Evolutionary conservation across 2,113 vertebrate genomes (phyloP).

Genomic region (Boleophthalmus pectinirostris): DNA sequence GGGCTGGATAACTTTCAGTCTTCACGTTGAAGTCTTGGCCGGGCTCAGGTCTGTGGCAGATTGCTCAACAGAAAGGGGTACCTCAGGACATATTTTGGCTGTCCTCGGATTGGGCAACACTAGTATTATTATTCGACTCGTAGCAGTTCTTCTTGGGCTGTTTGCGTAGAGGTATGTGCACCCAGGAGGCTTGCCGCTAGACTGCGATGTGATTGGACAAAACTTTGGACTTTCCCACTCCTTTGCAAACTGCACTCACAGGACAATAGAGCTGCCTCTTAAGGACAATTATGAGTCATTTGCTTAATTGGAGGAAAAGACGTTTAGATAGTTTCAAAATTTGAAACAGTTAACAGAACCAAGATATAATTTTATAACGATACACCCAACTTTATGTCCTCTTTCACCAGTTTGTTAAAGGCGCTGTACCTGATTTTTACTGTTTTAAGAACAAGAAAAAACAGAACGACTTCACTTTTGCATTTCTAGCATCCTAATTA

Average conservation of each 20-base stretch:
- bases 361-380: background rate
- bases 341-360: too few relatives aligned
- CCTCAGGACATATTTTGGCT: slow-evolving; percentile 34
- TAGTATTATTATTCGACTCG: slow-evolving; percentile 47
- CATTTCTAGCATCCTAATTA: too few relatives aligned
- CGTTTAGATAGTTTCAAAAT: background rate
- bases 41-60: slow-evolving; percentile 43
- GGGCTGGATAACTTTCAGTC: slow-evolving; percentile 44
- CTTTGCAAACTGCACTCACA: background rate
- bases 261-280: slow-evolving; percentile 4
- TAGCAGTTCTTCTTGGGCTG: slow-evolving; percentile 42
- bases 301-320: background rate
- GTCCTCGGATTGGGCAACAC: slow-evolving; percentile 30
- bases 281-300: background rate
- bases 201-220: slow-evolving; percentile 29
- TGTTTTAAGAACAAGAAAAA: too few relatives aligned
- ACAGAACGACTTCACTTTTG: too few relatives aligned
- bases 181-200: slow-evolving; percentile 26
- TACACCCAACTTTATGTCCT: too few relatives aligned
- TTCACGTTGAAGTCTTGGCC: slow-evolving; percentile 30
- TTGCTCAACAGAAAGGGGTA: slow-evolving; percentile 53
- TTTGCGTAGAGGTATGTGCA: slow-evolving; percentile 33
- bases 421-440: too few relatives aligned
- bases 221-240: slow-evolving; percentile 50
- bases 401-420: too few relatives aligned